phyloP scores from a whole-genome alignment of 2,113 vertebrate species.

The Pluvialis apricaria region DNA sequence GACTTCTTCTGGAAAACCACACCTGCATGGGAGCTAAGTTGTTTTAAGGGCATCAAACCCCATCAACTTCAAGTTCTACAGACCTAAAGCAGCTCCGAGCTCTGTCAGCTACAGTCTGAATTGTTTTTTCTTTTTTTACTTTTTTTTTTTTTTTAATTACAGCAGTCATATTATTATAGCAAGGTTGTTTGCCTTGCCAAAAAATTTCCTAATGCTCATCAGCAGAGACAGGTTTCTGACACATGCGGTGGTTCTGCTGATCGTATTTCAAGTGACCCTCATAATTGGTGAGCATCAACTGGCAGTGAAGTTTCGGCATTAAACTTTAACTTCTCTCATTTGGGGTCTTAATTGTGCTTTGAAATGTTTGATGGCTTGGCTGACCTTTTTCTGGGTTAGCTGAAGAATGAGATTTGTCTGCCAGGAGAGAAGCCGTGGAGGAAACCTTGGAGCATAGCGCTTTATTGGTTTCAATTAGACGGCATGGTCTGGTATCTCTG shows the following conservation, averaged over 20 bases:
- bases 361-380: constrained; percentile 31
- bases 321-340: constrained; percentile 22
- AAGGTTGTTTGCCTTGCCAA: not conserved
- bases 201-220: not conserved
- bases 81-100: not conserved
- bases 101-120: not conserved
- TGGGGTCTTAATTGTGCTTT: constrained; percentile 42
- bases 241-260: not conserved
- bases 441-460: not conserved
- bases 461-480: not conserved
- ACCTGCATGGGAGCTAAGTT: not conserved
- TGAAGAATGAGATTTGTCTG: constrained; percentile 8
- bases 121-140: not conserved
- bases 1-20: not conserved
- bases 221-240: not conserved
- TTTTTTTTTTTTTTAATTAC: no score
- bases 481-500: fast-evolving
- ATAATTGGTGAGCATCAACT: not conserved
- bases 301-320: not conserved
- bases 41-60: not conserved
- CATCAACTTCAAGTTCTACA: not conserved
- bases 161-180: not conserved
- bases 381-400: constrained; percentile 42
- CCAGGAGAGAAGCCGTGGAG: not conserved
- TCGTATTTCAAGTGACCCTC: constrained; percentile 14